Conservation (phyloP, 30 jellyfish, hydroid and myxozoan species). For the Hydra vulgaris region DNA sequence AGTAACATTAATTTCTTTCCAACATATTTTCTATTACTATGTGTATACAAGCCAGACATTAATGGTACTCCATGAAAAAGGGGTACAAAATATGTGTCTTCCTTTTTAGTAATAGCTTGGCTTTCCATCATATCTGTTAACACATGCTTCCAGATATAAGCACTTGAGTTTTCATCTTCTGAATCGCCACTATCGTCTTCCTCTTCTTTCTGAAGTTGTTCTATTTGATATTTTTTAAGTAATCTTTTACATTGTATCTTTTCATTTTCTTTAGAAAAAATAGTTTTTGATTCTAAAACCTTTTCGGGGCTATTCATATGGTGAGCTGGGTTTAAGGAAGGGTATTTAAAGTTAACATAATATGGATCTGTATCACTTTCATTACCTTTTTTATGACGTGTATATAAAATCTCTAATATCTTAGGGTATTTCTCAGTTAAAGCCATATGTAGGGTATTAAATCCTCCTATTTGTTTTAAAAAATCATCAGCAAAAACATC, state of each 20-base stretch:
- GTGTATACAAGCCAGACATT: neutral
- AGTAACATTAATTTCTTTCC: neutral
- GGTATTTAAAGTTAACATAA: neutral
- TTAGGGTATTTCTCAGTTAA: neutral
- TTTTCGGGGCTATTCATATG: neutral
- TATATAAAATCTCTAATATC: neutral
- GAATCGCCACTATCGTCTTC: neutral
- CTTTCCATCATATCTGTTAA: neutral
- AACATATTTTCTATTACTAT: neutral
- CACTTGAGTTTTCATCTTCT: neutral
- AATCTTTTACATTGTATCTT: neutral
- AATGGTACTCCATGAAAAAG: neutral
- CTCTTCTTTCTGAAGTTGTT: neutral
- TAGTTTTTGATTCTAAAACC: neutral
- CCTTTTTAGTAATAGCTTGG: neutral
- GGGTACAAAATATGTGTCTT: neutral
- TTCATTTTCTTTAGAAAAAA: too few relatives aligned
- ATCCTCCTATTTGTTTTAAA: neutral
- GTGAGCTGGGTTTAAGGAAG: neutral
- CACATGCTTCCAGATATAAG: neutral
- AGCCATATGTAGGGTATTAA: neutral
- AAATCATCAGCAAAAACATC: neutral
- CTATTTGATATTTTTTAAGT: neutral
- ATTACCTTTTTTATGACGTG: neutral
- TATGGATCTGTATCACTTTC: neutral